Percentiles rank a stretch among this genome's conserved stretches.
Evolutionary conservation across 2,888 invertebrate genomes (phyloP).

Genomic region (Dyspetes luteomarginatus): DNA sequence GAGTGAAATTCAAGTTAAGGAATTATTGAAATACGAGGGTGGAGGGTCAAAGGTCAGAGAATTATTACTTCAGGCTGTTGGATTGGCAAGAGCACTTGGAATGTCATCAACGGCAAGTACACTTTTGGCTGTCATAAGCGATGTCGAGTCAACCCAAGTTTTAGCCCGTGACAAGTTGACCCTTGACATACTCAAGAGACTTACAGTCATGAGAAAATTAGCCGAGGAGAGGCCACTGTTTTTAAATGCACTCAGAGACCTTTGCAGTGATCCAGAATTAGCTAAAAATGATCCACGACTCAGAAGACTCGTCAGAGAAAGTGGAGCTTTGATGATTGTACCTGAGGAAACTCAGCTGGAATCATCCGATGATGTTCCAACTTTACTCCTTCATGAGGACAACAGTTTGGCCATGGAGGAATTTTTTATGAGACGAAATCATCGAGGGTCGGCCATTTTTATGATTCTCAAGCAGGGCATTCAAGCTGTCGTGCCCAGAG

Average conservation of each 20-base stretch:
- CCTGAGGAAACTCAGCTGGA: conserved; percentile 86
- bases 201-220: conserved; percentile 89
- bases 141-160: conserved; percentile 85
- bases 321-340: conserved; percentile 88
- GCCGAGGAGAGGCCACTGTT: conserved; percentile 88
- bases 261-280: conserved; percentile 88
- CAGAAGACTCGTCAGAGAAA: conserved; percentile 89
- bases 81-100: conserved; percentile 89
- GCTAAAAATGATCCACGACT: conserved; percentile 89
- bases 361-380: conserved; percentile 89
- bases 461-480: conserved; percentile 90
- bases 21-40: conserved; percentile 84
- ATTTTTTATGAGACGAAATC: conserved; percentile 86
- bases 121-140: conserved; percentile 85
- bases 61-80: conserved; percentile 87
- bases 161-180: conserved; percentile 86
- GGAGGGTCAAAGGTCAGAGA: conserved; percentile 81
- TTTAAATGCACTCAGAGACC: conserved; percentile 86
- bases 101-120: conserved; percentile 87
- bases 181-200: conserved; percentile 88
- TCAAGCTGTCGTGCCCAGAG: conserved; percentile 91
- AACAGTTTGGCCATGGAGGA: conserved; percentile 92
- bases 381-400: conserved; percentile 87
- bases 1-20: conserved; percentile 86
- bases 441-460: conserved; percentile 86